Evolutionary conservation across 1,140 invertebrate genomes (phyloP).

Genomic region (Ooceraea biroi): DNA sequence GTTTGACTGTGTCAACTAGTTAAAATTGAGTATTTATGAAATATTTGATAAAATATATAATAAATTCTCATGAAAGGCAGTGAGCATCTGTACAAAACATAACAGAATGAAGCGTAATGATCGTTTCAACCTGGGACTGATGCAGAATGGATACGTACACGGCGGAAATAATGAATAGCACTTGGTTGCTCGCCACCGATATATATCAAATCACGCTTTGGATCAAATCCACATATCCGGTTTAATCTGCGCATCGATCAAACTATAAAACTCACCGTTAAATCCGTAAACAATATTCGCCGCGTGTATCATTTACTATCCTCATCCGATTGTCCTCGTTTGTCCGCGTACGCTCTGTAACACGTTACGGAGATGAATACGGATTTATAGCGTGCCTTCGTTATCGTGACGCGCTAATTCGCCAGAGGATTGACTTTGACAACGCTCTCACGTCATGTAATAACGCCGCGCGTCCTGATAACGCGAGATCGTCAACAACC

Average conservation of each 20-base stretch:
- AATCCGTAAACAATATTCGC: slow-evolving; percentile 59
- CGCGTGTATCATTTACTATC: slow-evolving; percentile 50
- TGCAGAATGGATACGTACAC: slow-evolving; percentile 22
- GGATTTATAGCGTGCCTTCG: slow-evolving; percentile 16
- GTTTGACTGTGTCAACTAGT: neutral
- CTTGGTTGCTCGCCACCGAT: slow-evolving; percentile 41
- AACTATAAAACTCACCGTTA: slow-evolving; percentile 58
- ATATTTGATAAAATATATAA: neutral
- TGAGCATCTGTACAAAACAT: neutral
- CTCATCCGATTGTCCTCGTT: slow-evolving; percentile 33
- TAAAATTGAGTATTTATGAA: neutral
- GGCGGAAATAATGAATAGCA: slow-evolving; percentile 49
- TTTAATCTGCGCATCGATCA: slow-evolving; percentile 55
- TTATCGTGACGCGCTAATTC: slow-evolving; percentile 35
- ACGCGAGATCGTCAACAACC: neutral
- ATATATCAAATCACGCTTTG: slow-evolving; percentile 44
- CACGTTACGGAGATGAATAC: slow-evolving; percentile 5
- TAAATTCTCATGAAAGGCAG: neutral
- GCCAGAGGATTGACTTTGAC: slow-evolving; percentile 1
- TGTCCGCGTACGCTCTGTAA: slow-evolving; percentile 1
- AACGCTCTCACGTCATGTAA: neutral
- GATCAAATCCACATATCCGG: slow-evolving; percentile 43
- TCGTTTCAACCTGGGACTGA: slow-evolving; percentile 14
- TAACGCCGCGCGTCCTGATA: neutral
- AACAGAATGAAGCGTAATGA: neutral